Evolutionary conservation across 1,140 invertebrate genomes (phyloP).

Genomic region (Teleogryllus occipitalis): DNA sequence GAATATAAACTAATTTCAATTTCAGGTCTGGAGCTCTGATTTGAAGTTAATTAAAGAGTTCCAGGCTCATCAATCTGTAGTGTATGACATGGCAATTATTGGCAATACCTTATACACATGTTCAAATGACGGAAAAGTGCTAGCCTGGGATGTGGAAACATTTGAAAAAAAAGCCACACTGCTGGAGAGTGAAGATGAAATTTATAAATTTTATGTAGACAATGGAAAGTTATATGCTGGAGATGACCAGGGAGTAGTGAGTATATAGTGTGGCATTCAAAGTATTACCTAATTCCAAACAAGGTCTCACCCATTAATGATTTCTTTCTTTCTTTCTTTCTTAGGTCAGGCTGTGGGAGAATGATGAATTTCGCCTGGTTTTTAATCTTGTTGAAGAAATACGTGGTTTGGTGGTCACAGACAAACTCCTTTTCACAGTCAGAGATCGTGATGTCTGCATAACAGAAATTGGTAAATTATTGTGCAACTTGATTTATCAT

Average conservation of each 20-base stretch:
- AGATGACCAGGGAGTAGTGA: constrained; percentile 40
- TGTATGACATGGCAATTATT: constrained; percentile 34
- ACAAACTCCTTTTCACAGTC: constrained; percentile 37
- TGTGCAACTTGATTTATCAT: constrained; percentile 12
- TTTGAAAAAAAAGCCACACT: constrained; percentile 30
- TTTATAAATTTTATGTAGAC: constrained; percentile 32
- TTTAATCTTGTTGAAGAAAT: constrained; percentile 38
- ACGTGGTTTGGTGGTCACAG: constrained; percentile 35
- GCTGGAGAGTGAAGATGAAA: constrained; percentile 30
- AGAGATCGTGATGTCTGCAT: constrained; percentile 38
- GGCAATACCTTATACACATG: constrained; percentile 38
- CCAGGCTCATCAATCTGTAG: constrained; percentile 37
- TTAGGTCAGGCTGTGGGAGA: constrained; percentile 35
- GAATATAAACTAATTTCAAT: neutral
- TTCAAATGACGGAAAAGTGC: constrained; percentile 41
- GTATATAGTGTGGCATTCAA: constrained; percentile 19
- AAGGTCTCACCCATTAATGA: constrained; percentile 14
- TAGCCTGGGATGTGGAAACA: constrained; percentile 36
- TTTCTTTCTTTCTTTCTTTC: neutral
- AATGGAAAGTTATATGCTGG: constrained; percentile 36
- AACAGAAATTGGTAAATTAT: constrained; percentile 29
- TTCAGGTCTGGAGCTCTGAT: constrained; percentile 38
- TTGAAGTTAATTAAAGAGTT: constrained; percentile 36
- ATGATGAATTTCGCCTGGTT: constrained; percentile 31
- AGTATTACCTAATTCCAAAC: neutral